phyloP scores from a whole-genome alignment of 2,113 vertebrate genomes.

The Edolisoma coerulescens region DNA sequence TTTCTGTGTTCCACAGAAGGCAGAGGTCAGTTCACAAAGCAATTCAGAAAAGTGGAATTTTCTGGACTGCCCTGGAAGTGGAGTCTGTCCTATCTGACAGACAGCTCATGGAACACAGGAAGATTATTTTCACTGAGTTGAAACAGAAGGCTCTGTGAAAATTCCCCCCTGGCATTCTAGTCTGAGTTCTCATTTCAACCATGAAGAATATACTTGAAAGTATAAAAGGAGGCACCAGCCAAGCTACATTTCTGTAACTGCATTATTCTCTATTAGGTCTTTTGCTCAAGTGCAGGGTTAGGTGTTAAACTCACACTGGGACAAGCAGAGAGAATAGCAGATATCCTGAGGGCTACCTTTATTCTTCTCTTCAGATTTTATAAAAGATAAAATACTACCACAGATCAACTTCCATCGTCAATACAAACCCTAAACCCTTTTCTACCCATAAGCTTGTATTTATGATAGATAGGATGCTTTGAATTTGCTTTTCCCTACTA shows the following conservation, averaged over 20 bases:
- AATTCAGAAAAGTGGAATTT: not conserved
- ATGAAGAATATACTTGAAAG: not conserved
- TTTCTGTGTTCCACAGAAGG: not conserved
- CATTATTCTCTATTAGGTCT: not conserved
- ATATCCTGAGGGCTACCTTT: not conserved
- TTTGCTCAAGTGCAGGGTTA: not conserved
- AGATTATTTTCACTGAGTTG: not conserved
- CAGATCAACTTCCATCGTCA: not conserved
- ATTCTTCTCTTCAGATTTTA: not conserved
- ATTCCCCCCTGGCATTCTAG: not conserved
- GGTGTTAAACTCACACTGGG: not conserved
- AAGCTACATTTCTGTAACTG: not conserved
- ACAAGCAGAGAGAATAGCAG: not conserved
- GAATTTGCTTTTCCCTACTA: not conserved
- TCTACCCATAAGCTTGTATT: not conserved
- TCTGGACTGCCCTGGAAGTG: not conserved
- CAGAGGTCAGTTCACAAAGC: not conserved
- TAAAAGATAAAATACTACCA: not conserved
- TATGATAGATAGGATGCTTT: not conserved
- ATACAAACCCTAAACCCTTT: not conserved
- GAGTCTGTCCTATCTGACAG: not conserved
- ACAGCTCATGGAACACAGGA: not conserved
- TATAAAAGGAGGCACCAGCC: not conserved
- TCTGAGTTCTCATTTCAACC: not conserved
- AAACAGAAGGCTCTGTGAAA: not conserved